A percentile compares a stretch with the other conserved stretches of the same genome.
phyloP scores from a whole-genome alignment of 2,113 vertebrate genomes.

The Todiramphus saurophagus region DNA sequence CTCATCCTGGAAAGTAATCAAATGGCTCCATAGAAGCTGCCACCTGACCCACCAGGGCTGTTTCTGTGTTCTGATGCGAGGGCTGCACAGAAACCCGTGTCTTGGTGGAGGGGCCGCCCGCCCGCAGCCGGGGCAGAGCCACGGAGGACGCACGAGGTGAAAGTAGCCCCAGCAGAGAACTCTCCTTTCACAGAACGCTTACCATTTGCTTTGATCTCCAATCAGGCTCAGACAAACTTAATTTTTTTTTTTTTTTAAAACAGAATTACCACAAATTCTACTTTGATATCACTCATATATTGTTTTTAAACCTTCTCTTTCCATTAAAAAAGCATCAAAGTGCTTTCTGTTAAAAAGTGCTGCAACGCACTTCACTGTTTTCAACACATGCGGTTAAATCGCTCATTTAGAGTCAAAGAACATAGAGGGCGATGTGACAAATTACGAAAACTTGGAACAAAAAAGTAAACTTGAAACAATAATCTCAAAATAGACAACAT shows the following conservation, averaged over 20 bases:
- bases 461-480: conserved; percentile 37
- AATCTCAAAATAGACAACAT: background rate
- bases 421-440: background rate
- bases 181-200: background rate
- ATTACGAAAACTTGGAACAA: background rate
- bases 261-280: background rate
- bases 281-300: background rate
- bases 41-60: fast-evolving
- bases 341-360: background rate
- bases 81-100: fast-evolving
- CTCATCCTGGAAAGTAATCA: background rate
- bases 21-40: background rate
- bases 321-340: conserved; percentile 49
- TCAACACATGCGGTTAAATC: background rate
- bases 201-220: fast-evolving
- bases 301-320: background rate
- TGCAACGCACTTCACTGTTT: background rate
- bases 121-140: too few relatives aligned
- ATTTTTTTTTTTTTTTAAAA: background rate
- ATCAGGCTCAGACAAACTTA: background rate
- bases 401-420: background rate
- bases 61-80: fast-evolving
- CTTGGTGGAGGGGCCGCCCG: background rate
- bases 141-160: background rate
- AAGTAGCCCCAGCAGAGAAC: background rate